Evolutionary conservation across 1,140 invertebrate species (phyloP).

Genomic region (Pseudoatta argentina): DNA sequence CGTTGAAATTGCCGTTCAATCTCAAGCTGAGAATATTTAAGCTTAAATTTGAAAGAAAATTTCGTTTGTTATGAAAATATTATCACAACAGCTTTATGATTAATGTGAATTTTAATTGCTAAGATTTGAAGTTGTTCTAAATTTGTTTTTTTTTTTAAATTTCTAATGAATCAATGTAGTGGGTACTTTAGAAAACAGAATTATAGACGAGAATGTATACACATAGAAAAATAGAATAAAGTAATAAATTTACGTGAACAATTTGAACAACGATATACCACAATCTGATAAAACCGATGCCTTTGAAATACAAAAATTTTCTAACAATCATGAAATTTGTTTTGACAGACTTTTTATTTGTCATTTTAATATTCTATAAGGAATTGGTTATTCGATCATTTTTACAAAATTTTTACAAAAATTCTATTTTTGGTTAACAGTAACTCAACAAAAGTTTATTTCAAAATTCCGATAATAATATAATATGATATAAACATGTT

Average conservation of each 20-base stretch:
- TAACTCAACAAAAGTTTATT: neutral
- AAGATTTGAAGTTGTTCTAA: neutral
- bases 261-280: constrained; percentile 20
- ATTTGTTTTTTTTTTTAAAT: constrained; percentile 5
- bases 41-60: neutral
- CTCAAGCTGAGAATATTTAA: constrained; percentile 16
- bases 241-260: neutral
- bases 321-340: neutral
- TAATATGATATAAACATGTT: neutral
- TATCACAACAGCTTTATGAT: neutral
- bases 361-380: neutral
- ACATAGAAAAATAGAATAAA: neutral
- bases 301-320: constrained; percentile 16
- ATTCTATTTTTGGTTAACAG: neutral
- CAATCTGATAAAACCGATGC: neutral
- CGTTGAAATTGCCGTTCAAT: constrained; percentile 12
- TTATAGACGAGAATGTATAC: neutral
- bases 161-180: constrained; percentile 36
- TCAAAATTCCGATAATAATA: neutral
- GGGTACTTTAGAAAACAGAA: neutral
- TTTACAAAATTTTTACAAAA: no score
- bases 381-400: neutral
- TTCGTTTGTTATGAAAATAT: neutral
- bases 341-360: constrained; percentile 3
- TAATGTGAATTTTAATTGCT: neutral